These are phyloP conservation scores for Aegypius monachus DNA, from an alignment of 2,113 vertebrate species.

Conservation along the genomic window DNA sequence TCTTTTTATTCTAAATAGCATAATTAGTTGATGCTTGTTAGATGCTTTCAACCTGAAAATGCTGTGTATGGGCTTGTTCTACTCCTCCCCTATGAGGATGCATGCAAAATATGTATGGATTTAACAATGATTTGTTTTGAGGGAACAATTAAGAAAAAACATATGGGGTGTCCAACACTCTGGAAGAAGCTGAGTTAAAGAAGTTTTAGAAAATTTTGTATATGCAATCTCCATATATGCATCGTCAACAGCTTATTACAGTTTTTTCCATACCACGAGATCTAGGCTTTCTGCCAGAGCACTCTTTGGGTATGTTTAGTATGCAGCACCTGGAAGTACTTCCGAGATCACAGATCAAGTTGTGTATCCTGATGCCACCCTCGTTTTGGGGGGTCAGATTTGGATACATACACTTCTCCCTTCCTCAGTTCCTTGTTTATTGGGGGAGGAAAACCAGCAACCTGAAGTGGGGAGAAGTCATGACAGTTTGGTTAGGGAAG, in stretches of 20 bases:
- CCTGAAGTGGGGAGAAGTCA: not conserved
- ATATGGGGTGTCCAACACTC: slow-evolving; percentile 38
- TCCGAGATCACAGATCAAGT: slow-evolving; percentile 35
- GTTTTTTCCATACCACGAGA: slow-evolving; percentile 11
- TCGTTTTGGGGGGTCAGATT: not conserved
- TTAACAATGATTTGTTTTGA: slow-evolving; percentile 49
- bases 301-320: slow-evolving; percentile 34
- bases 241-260: slow-evolving; percentile 59
- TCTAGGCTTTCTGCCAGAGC: slow-evolving; percentile 59
- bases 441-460: not conserved
- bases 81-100: slow-evolving; percentile 6
- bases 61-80: slow-evolving; percentile 49
- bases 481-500: not conserved
- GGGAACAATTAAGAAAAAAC: slow-evolving; percentile 52
- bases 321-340: slow-evolving; percentile 65
- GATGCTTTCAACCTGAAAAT: slow-evolving; percentile 68
- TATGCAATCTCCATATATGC: slow-evolving; percentile 65
- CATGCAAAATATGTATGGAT: slow-evolving; percentile 28
- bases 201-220: slow-evolving; percentile 58
- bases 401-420: not conserved
- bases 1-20: slow-evolving; percentile 50
- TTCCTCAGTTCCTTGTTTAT: not conserved
- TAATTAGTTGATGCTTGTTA: slow-evolving; percentile 65
- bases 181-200: slow-evolving; percentile 58
- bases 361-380: not conserved